Percentiles rank a stretch among this genome's conserved stretches.
These are phyloP conservation scores for Scopus umbretta DNA, from an alignment of 2,113 vertebrate species.

Conservation along the genomic window DNA sequence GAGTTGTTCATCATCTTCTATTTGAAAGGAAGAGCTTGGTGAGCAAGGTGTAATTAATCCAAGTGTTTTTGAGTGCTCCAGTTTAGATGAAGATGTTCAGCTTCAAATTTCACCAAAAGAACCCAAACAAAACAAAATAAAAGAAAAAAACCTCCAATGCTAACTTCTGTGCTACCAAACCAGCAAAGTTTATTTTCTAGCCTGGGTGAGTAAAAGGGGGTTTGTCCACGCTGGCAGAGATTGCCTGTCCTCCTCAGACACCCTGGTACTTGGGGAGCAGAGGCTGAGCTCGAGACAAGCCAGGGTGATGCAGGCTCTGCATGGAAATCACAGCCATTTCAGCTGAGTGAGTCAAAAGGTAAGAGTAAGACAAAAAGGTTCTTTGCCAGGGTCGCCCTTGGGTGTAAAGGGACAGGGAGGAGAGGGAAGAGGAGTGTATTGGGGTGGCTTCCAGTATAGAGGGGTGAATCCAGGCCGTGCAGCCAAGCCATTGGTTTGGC, in stretches of 20 bases:
- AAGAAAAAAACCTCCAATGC: background rate
- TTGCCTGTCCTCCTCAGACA: background rate
- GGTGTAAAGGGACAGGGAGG: background rate
- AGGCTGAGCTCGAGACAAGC: background rate
- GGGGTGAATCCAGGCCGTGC: too few species aligned
- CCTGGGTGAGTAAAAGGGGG: too few species aligned
- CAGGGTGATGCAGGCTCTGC: background rate
- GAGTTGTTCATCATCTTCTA: background rate
- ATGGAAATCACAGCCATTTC: background rate
- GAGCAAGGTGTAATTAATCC: background rate
- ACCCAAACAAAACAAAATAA: background rate
- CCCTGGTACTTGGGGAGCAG: background rate
- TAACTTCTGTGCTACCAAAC: background rate
- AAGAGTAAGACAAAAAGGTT: too few species aligned
- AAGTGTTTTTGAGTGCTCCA: background rate
- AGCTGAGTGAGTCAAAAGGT: background rate
- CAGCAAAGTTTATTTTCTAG: background rate
- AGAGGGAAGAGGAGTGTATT: background rate
- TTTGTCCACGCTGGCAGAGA: accelerated
- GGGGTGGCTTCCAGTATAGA: background rate
- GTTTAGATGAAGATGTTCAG: background rate
- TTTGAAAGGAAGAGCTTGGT: background rate
- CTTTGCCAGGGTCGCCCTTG: too few species aligned
- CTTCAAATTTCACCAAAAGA: background rate
- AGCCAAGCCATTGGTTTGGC: background rate